Conservation (phyloP, 2,113 vertebrate genomes). For the Monopterus albus region DNA sequence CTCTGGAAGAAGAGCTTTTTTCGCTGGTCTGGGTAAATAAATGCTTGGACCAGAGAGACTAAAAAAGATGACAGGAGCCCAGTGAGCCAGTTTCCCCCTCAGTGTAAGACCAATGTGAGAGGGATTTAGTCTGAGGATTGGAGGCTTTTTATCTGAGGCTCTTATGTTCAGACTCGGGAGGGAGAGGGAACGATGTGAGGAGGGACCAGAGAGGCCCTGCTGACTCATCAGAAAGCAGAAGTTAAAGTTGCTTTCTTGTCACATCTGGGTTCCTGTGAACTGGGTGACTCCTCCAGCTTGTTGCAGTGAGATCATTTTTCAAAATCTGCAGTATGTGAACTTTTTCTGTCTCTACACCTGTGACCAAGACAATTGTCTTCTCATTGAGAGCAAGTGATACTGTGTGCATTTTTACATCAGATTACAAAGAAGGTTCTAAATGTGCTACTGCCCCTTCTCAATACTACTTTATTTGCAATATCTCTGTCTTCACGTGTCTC, state of each 20-base stretch:
- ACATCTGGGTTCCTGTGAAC: constrained; percentile 76
- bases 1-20: constrained; percentile 53
- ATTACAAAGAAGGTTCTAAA: constrained; percentile 35
- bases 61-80: constrained; percentile 25
- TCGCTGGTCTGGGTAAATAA: constrained; percentile 55
- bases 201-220: constrained; percentile 67
- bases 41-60: constrained; percentile 33
- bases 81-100: constrained; percentile 37
- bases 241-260: constrained; percentile 73
- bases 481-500: background rate
- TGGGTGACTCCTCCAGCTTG: constrained; percentile 53
- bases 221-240: constrained; percentile 78
- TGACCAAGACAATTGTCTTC: constrained; percentile 30
- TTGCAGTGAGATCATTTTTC: constrained; percentile 66
- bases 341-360: constrained; percentile 62
- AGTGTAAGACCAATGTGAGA: constrained; percentile 50
- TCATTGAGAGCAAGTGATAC: constrained; percentile 27
- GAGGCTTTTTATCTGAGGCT: constrained; percentile 62
- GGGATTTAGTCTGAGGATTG: constrained; percentile 74
- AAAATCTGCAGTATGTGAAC: constrained; percentile 46
- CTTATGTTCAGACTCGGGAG: constrained; percentile 52
- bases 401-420: constrained; percentile 16
- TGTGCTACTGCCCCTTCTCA: constrained; percentile 5
- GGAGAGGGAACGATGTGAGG: constrained; percentile 54
- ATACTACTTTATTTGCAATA: no score